phyloP scores from a whole-genome alignment of 1,140 invertebrate genomes.

The Cherax destructor region DNA sequence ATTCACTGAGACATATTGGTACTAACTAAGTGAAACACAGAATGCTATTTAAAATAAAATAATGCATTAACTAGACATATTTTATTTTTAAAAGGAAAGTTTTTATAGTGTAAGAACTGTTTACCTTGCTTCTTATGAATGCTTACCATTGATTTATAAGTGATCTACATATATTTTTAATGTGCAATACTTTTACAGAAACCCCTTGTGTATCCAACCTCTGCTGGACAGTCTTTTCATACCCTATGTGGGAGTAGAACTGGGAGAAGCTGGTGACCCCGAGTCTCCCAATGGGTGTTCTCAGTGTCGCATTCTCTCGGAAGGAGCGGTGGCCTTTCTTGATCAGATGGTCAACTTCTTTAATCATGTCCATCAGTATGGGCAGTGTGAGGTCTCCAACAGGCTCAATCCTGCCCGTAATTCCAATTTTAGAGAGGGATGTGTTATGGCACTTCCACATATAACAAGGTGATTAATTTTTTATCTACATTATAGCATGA shows the following conservation, averaged over 20 bases:
- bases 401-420: conserved; percentile 25
- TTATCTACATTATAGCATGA: too few relatives aligned
- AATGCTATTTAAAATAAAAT: too few relatives aligned
- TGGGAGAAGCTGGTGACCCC: conserved; percentile 55
- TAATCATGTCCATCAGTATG: conserved; percentile 57
- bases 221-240: conserved; percentile 51
- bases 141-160: too few relatives aligned
- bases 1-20: too few relatives aligned
- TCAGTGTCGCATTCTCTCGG: conserved; percentile 41
- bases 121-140: too few relatives aligned
- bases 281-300: conserved; percentile 40
- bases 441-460: conserved; percentile 46
- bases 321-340: conserved; percentile 34
- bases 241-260: conserved; percentile 46
- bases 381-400: conserved; percentile 39
- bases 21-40: too few relatives aligned
- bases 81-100: too few relatives aligned
- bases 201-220: conserved; percentile 44
- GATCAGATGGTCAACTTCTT: conserved; percentile 59
- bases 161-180: too few relatives aligned
- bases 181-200: conserved; percentile 24
- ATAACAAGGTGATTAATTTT: conserved; percentile 37
- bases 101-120: too few relatives aligned
- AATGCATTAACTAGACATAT: too few relatives aligned
- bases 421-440: conserved; percentile 27